Base-by-base conservation (phyloP, 1,140 invertebrate genomes). In the Halyomorpha halys region DNA sequence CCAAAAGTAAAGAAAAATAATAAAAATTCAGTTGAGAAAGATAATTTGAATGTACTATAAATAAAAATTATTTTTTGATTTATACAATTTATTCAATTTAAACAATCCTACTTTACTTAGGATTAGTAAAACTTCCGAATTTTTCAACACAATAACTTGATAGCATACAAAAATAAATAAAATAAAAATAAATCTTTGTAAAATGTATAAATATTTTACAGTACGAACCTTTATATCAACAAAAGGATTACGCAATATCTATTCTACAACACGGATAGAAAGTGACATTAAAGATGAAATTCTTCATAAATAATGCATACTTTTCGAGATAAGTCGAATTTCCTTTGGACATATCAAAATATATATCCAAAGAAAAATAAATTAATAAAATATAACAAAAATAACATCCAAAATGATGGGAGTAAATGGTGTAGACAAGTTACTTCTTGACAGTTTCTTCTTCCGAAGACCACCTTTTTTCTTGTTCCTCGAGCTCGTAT, bases 401-500 rank as follows among this genome's bases (percentile, higher is more conserved):
- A 23, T 62, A 18, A 39, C 60, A 44, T 19, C 44, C 25, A 14
- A n/a, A 30, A 39, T 21, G 25, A 39, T 39, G 34, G 34, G 34
- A 39, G 34, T 39, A 15, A 47, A 63, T 21, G 14, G 14, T 25
- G 34, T 56, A 25, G 18, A 56, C 15, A 56, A 56, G 53, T 51
- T 62, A 66, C 44, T 69, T 70, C 67, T 71, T 72, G 21, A 61
- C 59, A 9, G 68, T 66, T 62, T 83, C 80, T 64, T 83, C 82
- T 69, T 82, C 81, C 64, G 76, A 80, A 23, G 80, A 83, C 82
- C 82, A 84, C 51, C 78, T 75, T 66, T 82, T 82, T 66, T 84
- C 83, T 59, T 84, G 81, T 71, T 85, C 82, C 69, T 84, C 81
- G 23, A 85, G 70, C 70, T 86, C 83, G 63, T 80, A 81, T 68